These are phyloP conservation scores for Drosophila trapezifrons DNA, from an alignment of 1,140 invertebrate genomes.

Conservation along the genomic window DNA sequence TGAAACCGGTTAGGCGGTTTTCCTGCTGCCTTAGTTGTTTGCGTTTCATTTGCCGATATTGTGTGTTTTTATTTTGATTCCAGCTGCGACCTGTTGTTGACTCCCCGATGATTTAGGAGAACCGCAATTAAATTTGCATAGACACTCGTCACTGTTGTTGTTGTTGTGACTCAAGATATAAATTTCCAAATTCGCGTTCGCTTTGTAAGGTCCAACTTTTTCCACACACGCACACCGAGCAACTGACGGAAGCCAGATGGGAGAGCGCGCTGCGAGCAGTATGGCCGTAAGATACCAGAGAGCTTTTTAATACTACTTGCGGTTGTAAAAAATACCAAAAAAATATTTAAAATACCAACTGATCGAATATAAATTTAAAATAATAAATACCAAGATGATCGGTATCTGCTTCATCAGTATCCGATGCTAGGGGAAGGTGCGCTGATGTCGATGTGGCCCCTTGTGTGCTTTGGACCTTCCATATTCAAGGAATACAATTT, in stretches of 20 bases:
- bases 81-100: slow-evolving; percentile 31
- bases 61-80: slow-evolving; percentile 24
- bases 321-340: neutral
- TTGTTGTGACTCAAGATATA: slow-evolving; percentile 14
- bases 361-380: neutral
- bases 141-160: neutral
- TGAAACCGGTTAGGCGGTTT: slow-evolving; percentile 45
- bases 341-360: neutral
- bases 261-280: neutral
- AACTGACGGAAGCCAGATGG: slow-evolving; percentile 18
- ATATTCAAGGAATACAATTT: too few relatives aligned
- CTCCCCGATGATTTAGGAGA: slow-evolving; percentile 30
- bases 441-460: too few relatives aligned
- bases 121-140: slow-evolving; percentile 41
- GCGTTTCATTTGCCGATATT: slow-evolving; percentile 28
- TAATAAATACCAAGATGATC: neutral
- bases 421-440: too few relatives aligned
- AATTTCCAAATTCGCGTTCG: slow-evolving; percentile 13
- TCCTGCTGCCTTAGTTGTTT: slow-evolving; percentile 5
- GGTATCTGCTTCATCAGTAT: too few relatives aligned
- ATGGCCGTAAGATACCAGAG: neutral
- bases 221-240: slow-evolving; percentile 30
- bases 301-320: neutral
- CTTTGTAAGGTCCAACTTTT: slow-evolving; percentile 17
- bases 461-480: too few relatives aligned